These are phyloP conservation scores for Mycogona germanica DNA, from an alignment of 2,888 invertebrate species.

Conservation along the genomic window DNA sequence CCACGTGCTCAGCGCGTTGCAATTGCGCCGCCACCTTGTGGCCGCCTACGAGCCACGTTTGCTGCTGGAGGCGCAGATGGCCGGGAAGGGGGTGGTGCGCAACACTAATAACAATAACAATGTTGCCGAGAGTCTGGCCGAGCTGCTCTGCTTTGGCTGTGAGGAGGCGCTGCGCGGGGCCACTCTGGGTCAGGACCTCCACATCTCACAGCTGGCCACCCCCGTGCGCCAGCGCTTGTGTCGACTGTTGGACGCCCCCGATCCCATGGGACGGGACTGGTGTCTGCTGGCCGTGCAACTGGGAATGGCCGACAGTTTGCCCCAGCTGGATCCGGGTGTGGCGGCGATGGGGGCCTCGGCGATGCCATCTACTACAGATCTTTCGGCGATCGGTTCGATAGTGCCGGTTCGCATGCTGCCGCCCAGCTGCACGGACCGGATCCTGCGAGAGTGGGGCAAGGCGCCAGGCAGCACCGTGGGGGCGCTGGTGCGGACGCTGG, in stretches of 20 bases:
- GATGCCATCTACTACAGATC: no score
- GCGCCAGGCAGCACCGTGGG: constrained; percentile 38
- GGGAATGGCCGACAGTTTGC: constrained; percentile 42
- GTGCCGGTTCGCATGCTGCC: no score
- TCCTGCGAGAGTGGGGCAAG: constrained; percentile 41
- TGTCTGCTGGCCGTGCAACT: constrained; percentile 42
- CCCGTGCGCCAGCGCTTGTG: constrained; percentile 42
- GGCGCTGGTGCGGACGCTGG: constrained; percentile 43
- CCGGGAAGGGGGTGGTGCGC: constrained; percentile 34
- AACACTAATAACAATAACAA: constrained; percentile 40
- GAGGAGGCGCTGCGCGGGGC: constrained; percentile 37
- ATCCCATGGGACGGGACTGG: constrained; percentile 44
- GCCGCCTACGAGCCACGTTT: constrained; percentile 29
- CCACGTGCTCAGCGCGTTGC: constrained; percentile 49
- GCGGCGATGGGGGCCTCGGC: constrained; percentile 23
- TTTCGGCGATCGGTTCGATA: no score
- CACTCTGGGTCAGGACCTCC: constrained; percentile 44
- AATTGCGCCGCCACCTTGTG: constrained; percentile 38
- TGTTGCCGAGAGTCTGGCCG: constrained; percentile 42
- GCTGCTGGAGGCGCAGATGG: constrained; percentile 36
- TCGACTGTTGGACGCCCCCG: constrained; percentile 39
- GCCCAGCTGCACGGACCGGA: constrained; percentile 29
- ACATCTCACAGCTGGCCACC: constrained; percentile 46
- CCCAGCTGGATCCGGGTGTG: constrained; percentile 35
- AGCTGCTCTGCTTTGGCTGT: constrained; percentile 46